Evolutionary conservation across 2,113 vertebrate species (phyloP).

Genomic region (Apistogramma diplotaenia): DNA sequence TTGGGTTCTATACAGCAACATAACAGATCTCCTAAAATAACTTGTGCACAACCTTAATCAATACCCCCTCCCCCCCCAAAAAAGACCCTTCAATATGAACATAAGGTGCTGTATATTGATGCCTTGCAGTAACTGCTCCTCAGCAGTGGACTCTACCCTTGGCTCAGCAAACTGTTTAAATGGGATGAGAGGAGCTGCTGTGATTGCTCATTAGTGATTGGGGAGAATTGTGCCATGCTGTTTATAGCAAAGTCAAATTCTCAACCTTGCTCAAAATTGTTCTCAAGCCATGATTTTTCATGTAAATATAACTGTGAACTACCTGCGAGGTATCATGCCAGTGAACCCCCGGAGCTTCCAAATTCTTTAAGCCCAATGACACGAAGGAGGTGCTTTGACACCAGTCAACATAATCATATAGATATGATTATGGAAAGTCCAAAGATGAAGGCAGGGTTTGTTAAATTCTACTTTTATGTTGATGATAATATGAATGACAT

Average conservation of each 20-base stretch:
- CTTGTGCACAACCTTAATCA: background rate
- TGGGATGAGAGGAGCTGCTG: background rate
- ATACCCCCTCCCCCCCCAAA: background rate
- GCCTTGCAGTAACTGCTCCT: background rate
- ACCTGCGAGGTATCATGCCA: background rate
- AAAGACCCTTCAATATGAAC: background rate
- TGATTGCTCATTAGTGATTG: background rate
- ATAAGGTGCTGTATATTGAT: background rate
- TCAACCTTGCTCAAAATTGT: background rate
- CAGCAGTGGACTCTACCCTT: background rate
- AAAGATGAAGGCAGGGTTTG: background rate
- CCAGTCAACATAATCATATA: background rate
- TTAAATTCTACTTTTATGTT: background rate
- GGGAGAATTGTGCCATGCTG: background rate
- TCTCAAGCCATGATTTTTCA: background rate
- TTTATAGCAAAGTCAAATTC: background rate
- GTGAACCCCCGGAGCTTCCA: background rate
- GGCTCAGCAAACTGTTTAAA: background rate
- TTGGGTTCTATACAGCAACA: background rate
- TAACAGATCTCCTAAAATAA: background rate
- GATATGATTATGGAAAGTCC: background rate
- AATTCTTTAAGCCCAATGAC: too few species aligned
- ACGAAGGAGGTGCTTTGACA: too few species aligned
- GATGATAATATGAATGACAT: background rate
- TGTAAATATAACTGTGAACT: background rate